Base-by-base conservation (phyloP, 2,888 invertebrate genomes). In the Rhagium mordax region DNA sequence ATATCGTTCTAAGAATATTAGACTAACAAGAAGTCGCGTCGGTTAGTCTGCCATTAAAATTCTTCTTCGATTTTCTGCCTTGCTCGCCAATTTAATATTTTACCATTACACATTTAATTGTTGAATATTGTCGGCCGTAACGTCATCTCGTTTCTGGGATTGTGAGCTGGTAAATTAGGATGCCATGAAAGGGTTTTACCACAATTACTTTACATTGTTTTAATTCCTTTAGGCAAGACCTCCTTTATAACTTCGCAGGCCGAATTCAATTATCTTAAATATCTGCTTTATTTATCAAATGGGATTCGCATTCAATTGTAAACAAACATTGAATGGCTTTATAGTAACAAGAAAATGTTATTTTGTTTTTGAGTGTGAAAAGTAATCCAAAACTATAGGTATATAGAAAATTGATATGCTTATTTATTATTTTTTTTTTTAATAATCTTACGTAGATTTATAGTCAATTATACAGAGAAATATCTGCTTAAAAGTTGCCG, bases 161-260 rank as follows among this genome's bases (percentile, higher is more conserved):
- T 81, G 80, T 72, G 74, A 72, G 72, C 72, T 71, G 74, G 76
- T 79, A 78, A 78, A 77, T 76, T 78, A 80, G 76, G 75, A 79
- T 67, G 78, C 78, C 79, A 75, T 75, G 77, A 76, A 79, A 78
- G 79, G 78, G 78, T 79, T 79, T 77, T 74, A 71, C 78, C 78
- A 74, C 79, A 80, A 81, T 81, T 81, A 81, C 79, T 81, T 81
- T 79, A 78, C 79, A 74, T 79, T 79, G 78, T 75, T 80, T 78
- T 82, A 82, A 82, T 82, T 81, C 79, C 79, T 74, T 71, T 71
- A 76, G 75, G 61, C 66, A 41, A 57, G 61, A 60, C 66, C 66
- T 70, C 64, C 66, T 66, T 73, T 70, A 66, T 21, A 53, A 48
- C 55, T 29, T 68, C 49, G 64, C 68, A 51, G 66, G 68, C 51